Evolutionary conservation across 2,113 vertebrate genomes (phyloP), one percentile per base, ranked within the genome.

Genomic region (Phylloscopus whistleri): DNA sequence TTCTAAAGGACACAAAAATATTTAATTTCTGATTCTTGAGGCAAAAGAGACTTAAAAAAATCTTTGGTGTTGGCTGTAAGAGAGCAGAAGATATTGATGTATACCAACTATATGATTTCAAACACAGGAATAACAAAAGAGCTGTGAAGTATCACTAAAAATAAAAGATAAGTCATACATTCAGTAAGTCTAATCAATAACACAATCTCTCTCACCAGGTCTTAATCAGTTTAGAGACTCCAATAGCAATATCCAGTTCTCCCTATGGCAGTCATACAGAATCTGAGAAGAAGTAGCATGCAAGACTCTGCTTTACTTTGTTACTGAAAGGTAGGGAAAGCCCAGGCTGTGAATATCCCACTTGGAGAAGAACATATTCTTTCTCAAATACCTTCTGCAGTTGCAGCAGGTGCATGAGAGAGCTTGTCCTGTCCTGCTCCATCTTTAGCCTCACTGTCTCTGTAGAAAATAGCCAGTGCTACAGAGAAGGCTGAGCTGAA

Each of bases 21-120:
- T 80, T 93, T 88, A 84, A 64, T 91, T 95, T 90, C 77, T 94
- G 64, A 70, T 89, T 96, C 91, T 70, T 87, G 66, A 84, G 85
- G 74, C 58, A 95, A 70, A 95, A 49, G 39, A 91, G 35, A 95
- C 52, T 87, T 83, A 92, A 59, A 1, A 12, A 75, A 80, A 70
- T 58, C 44, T 79, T 89, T 92, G 27, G 58, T 84, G 22, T 80
- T 92, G 44, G 19, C 46, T 93, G 85, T 87, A 93, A 26, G 67
- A 76, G 63, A 73, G 84, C 83, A 67, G 44, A 94, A 92, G 74
- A 64, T 87, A 94, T 53, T 87, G 78, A 91, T 90, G 27, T 95
- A 72, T 79, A 74, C 66, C 70, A 95, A 60, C 69, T 28, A 16
- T 35, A 75, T 51, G 28, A 89, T 93, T 93, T 94, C 80, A 95